These are phyloP conservation scores for Bovichtus diacanthus DNA, from an alignment of 2,797 vertebrate species.

Conservation along the genomic window DNA sequence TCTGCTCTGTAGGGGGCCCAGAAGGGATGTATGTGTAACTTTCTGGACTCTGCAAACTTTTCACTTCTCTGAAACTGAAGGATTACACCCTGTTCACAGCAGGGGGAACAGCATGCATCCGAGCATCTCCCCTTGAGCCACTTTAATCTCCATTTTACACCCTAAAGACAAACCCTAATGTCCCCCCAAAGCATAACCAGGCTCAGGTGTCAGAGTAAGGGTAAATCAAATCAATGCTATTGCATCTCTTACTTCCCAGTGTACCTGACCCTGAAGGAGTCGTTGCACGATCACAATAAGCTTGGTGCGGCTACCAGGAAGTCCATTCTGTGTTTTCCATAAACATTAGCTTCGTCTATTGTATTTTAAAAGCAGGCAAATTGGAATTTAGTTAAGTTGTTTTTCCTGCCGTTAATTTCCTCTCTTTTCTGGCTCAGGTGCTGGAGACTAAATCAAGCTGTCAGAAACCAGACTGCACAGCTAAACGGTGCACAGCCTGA, in stretches of 20 bases:
- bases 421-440: conserved; percentile 71
- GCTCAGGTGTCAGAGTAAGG: conserved; percentile 42
- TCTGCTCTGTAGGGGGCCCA: conserved; percentile 76
- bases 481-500: conserved; percentile 80
- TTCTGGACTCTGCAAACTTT: conserved; percentile 80
- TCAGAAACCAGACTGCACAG: conserved; percentile 81
- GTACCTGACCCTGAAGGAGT: conserved; percentile 38
- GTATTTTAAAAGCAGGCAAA: conserved; percentile 70
- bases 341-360: conserved; percentile 62
- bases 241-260: conserved; percentile 22
- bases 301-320: conserved; percentile 30
- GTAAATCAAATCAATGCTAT: conserved; percentile 46
- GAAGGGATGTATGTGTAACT: conserved; percentile 76
- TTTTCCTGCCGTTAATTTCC: conserved; percentile 63
- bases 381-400: conserved; percentile 66
- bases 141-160: conserved; percentile 69
- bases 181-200: conserved; percentile 37
- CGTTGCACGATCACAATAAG: conserved; percentile 25
- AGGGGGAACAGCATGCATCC: conserved; percentile 68
- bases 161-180: conserved; percentile 48
- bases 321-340: conserved; percentile 50
- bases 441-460: conserved; percentile 82
- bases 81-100: conserved; percentile 81
- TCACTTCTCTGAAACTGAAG: conserved; percentile 80
- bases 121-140: conserved; percentile 60